These are phyloP conservation scores for Holotrichia oblita DNA, from an alignment of 1,140 invertebrate genomes.

Conservation along the genomic window DNA sequence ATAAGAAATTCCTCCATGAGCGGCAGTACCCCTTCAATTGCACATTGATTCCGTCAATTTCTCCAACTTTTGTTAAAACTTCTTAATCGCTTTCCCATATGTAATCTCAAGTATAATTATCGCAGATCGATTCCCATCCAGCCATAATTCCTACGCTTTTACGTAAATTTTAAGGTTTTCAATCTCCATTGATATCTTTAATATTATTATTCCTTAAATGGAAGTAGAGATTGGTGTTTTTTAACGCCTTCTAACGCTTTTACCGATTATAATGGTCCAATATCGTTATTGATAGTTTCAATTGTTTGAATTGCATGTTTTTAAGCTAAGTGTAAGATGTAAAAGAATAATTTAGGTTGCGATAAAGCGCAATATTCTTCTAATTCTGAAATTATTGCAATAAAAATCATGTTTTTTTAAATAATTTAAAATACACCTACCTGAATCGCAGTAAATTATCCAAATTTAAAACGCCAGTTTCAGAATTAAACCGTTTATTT, in stretches of 20 bases:
- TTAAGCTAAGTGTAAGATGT: slow-evolving; percentile 63
- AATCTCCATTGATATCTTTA: slow-evolving; percentile 70
- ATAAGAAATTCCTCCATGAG: slow-evolving; percentile 74
- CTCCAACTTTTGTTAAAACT: slow-evolving; percentile 51
- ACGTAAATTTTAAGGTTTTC: slow-evolving; percentile 73
- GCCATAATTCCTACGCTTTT: slow-evolving; percentile 76
- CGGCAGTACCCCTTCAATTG: slow-evolving; percentile 67
- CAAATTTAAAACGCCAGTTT: slow-evolving; percentile 59
- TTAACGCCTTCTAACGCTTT: slow-evolving; percentile 57
- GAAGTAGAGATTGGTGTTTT: slow-evolving; percentile 57
- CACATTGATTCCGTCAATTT: slow-evolving; percentile 67
- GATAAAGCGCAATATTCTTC: slow-evolving; percentile 63
- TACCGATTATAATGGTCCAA: slow-evolving; percentile 58
- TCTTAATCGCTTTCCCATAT: slow-evolving; percentile 72
- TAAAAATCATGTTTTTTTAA: slow-evolving; percentile 25
- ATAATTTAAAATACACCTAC: slow-evolving; percentile 44
- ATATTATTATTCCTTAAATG: slow-evolving; percentile 70
- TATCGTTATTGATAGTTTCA: slow-evolving; percentile 63
- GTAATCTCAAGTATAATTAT: slow-evolving; percentile 76
- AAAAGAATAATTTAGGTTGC: slow-evolving; percentile 61
- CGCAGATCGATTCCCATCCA: slow-evolving; percentile 83
- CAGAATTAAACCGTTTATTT: slow-evolving; percentile 58
- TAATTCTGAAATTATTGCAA: slow-evolving; percentile 54
- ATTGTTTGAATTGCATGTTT: slow-evolving; percentile 55
- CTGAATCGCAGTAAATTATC: slow-evolving; percentile 63